A percentile compares a stretch with the other conserved stretches of the same genome.
Conservation (phyloP, 1,140 invertebrate genomes). For the Drosophila watanabei region DNA sequence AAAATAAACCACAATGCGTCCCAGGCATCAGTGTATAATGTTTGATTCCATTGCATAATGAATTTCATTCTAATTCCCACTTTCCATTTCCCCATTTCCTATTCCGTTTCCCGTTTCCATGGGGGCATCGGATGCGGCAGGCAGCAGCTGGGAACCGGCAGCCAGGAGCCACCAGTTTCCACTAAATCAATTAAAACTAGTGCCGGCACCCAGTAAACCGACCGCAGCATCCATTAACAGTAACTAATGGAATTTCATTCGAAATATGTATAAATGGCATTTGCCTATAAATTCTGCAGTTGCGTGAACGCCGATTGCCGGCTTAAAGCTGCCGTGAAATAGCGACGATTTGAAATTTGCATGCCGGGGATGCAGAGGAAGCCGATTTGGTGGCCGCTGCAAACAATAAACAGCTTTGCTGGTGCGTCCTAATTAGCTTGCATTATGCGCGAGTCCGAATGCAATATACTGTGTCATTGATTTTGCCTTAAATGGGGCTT, state of each 20-base stretch:
- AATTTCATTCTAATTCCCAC: conserved; percentile 31
- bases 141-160: conserved; percentile 17
- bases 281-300: conserved; percentile 50
- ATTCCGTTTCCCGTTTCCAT: conserved; percentile 34
- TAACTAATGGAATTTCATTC: conserved; percentile 81
- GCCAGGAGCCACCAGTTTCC: conserved; percentile 29
- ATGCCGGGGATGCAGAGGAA: conserved; percentile 9
- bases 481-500: conserved; percentile 47
- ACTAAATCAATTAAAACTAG: conserved; percentile 77
- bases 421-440: conserved; percentile 56
- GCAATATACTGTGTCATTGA: conserved; percentile 60
- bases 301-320: conserved; percentile 41
- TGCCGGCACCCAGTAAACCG: conserved; percentile 19
- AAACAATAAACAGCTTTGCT: conserved; percentile 71
- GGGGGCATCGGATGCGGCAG: neutral
- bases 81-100: conserved; percentile 13
- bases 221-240: conserved; percentile 75
- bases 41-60: conserved; percentile 55
- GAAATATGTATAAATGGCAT: conserved; percentile 74
- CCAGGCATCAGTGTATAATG: conserved; percentile 43
- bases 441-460: conserved; percentile 57
- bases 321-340: conserved; percentile 46
- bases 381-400: conserved; percentile 21
- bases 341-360: conserved; percentile 53
- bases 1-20: conserved; percentile 56